Evolutionary conservation across 2,888 invertebrate species (phyloP).

Genomic region (Podotricha telesiphe): DNA sequence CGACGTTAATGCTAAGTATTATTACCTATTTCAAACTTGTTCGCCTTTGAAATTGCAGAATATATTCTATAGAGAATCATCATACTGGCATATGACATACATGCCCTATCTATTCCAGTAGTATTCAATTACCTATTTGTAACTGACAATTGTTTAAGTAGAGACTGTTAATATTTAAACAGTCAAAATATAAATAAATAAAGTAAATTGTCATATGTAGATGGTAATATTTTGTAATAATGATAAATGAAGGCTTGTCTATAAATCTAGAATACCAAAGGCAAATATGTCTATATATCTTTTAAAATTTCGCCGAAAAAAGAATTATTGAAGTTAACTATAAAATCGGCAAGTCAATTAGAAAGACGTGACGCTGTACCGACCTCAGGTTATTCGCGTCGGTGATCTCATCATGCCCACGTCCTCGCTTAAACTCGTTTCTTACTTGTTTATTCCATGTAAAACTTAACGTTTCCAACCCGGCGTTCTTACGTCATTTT

Average conservation of each 20-base stretch:
- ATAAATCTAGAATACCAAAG: background rate
- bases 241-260: background rate
- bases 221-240: background rate
- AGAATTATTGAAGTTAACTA: conserved; percentile 1
- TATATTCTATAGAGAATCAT: background rate
- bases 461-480: conserved; percentile 72
- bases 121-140: too few relatives aligned
- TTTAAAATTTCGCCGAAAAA: background rate
- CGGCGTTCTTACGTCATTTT: conserved; percentile 72
- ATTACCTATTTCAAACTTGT: conserved; percentile 9
- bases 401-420: conserved; percentile 79
- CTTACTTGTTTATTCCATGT: conserved; percentile 79
- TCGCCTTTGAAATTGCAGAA: conserved; percentile 44
- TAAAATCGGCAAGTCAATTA: conserved; percentile 61
- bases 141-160: background rate
- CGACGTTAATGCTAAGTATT: background rate
- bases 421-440: conserved; percentile 82
- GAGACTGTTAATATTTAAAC: too few relatives aligned
- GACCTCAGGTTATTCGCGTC: conserved; percentile 77
- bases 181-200: too few relatives aligned
- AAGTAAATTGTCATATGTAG: background rate
- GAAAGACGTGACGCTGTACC: conserved; percentile 69
- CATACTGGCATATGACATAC: background rate
- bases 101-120: too few relatives aligned
- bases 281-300: background rate